Evolutionary conservation across 2,113 vertebrate species (phyloP).

Genomic region (Osmerus eperlanus): DNA sequence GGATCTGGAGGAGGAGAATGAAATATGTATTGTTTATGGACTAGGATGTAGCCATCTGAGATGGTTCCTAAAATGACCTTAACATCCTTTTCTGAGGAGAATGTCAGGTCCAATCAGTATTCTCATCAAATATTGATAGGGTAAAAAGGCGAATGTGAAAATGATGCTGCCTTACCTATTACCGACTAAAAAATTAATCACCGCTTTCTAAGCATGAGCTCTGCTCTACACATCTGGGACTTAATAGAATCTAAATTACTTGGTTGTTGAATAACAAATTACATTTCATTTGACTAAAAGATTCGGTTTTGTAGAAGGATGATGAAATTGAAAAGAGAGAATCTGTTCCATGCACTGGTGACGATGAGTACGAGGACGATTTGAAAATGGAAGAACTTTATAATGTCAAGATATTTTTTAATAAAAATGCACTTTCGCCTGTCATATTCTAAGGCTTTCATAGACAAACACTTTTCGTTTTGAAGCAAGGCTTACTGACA

Average conservation of each 20-base stretch:
- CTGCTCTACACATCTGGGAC: not conserved
- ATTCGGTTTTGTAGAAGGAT: not conserved
- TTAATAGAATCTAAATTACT: not conserved
- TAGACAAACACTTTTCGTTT: too few relatives aligned
- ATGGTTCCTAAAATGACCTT: not conserved
- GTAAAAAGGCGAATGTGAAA: slow-evolving; percentile 21
- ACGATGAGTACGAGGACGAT: too few relatives aligned
- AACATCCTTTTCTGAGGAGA: not conserved
- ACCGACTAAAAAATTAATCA: slow-evolving; percentile 15
- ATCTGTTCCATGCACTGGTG: not conserved
- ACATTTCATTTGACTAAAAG: not conserved
- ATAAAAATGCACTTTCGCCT: too few relatives aligned
- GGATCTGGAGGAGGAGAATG: not conserved
- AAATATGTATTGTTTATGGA: not conserved
- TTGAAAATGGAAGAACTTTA: too few relatives aligned
- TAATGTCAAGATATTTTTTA: too few relatives aligned
- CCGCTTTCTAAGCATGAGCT: not conserved
- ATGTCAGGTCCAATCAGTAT: not conserved
- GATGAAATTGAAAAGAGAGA: slow-evolving; percentile 6
- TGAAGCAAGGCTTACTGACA: too few relatives aligned
- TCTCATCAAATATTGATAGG: slow-evolving; percentile 30
- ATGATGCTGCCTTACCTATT: slow-evolving; percentile 3
- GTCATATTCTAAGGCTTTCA: too few relatives aligned
- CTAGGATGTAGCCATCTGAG: not conserved
- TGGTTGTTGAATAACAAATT: not conserved